Evolutionary conservation across 2,113 vertebrate genomes (phyloP), one percentile per base, ranked within the genome.

Genomic region (Hipposideros armiger): DNA sequence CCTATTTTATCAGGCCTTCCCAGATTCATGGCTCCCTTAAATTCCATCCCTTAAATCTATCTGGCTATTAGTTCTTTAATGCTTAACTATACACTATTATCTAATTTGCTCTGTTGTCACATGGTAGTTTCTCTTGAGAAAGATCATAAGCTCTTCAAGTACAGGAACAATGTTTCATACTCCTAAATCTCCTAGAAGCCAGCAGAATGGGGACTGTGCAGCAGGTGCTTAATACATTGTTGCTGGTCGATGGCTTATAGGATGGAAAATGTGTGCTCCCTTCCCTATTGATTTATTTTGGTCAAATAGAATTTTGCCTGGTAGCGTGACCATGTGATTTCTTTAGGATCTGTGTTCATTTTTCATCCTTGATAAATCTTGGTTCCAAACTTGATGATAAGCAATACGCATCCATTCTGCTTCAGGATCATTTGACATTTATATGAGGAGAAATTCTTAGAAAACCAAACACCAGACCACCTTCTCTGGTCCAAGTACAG

Each of bases 351-450:
- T 62, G 14, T 69, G 73, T 91, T 97, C 60, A 91, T 87, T 96
- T 83, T 95, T 94, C 36, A 90, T 93, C 69, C 81, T 92, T 95
- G 83, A 72, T 45, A 94, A 84, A 74, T 93, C 78, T 87, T 95
- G 66, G 4, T 96, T 94, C 90, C 82, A 91, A 84, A 95, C 80
- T 92, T 81, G 45, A 64, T 83, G 60, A 96, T 80, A 91, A 84
- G 58, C 87, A 91, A 45, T 69, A 78, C 78, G 45, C 70, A 88
- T 86, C 32, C 28, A 72, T 96, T 95, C 70, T 81, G 16, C 60
- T 67, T 87, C 47, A 26, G 52, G 26, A 92, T 96, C 73, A 74
- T 24, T 72, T 91, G 62, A 45, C 86, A 74, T 67, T 85, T 50
- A 69, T 32, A 73, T 52, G 19, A 89, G 30, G 81, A 83, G 52